Base-by-base conservation (phyloP, 2,797 vertebrate genomes). In the Paguma larvata region DNA sequence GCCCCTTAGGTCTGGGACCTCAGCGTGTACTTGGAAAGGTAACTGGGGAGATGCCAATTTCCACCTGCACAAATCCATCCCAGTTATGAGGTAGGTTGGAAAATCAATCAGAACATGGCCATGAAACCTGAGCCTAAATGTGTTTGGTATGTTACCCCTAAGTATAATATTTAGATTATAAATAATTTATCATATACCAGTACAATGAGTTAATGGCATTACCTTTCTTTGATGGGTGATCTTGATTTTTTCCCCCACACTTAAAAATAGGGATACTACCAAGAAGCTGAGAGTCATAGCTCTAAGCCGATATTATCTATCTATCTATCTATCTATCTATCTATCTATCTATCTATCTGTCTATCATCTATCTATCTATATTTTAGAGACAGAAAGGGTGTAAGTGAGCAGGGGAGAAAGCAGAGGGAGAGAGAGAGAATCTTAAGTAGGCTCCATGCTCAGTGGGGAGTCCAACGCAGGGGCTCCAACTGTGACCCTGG, bases 101-200 rank as follows among this genome's bases (percentile, higher is more conserved):
- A 94, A 91, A 92, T 80, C 73, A 92, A 19, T 92, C 83, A 2
- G 7, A 90, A 62, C 34, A 41, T 88, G 65, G 27, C 53, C 2
- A 4, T 56, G 88, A 91, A 93, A 92, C 63, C 18, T 11, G 4
- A 96, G 67, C 34, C 85, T 91, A 15, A 53, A 90, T 84, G 48
- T 83, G 63, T 90, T 93, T 95, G 56, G 23, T 62, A 77, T 0
- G 2, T 91, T 91, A 94, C 85, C 11, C 51, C 67, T 92, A 86
- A 97, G 95, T 59, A 94, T 83, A 68, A 89, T 96, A 94, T 94
- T 95, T 94, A 95, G 56, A 38, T 68, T 85, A 86, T 95, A 91
- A 87, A 83, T 97, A 97, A 95, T 93, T 95, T 14, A 97, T 94
- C 79, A 19, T 32, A 6, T 88, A 70, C 95, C 68, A 77, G 91